A percentile compares a stretch with the other conserved stretches of the same genome.
Evolutionary conservation across 2,888 invertebrate species (phyloP).

Genomic region (Drosophila antonietae): DNA sequence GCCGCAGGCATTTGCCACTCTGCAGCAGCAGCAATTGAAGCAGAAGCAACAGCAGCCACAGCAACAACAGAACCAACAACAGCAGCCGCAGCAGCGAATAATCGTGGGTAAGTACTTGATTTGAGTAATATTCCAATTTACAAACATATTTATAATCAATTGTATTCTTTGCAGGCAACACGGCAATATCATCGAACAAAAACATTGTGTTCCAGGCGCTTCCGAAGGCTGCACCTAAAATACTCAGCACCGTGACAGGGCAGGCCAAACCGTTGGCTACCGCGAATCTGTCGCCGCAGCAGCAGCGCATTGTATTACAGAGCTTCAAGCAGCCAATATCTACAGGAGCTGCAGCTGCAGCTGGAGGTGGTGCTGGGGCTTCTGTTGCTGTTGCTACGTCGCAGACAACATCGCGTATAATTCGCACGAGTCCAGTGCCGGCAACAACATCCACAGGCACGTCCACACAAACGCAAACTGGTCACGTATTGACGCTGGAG

Average conservation of each 20-base stretch:
- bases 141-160: neutral
- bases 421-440: conserved; percentile 51
- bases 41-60: conserved; percentile 56
- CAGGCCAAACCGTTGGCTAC: conserved; percentile 55
- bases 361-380: neutral
- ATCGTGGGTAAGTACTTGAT: conserved; percentile 73
- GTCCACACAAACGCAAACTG: conserved; percentile 86
- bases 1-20: conserved; percentile 80
- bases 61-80: conserved; percentile 46
- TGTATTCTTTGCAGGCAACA: conserved; percentile 60
- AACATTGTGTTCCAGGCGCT: conserved; percentile 70
- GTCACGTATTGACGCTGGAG: conserved; percentile 83
- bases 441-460: conserved; percentile 25
- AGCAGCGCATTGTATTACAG: conserved; percentile 83
- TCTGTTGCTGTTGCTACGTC: conserved; percentile 2
- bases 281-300: conserved; percentile 81
- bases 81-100: conserved; percentile 76
- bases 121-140: neutral
- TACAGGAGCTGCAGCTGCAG: neutral
- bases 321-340: conserved; percentile 80
- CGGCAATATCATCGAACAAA: conserved; percentile 74
- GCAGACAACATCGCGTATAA: conserved; percentile 57
- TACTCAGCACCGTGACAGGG: conserved; percentile 58
- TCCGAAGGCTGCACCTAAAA: conserved; percentile 58
- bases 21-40: conserved; percentile 83